A percentile compares a stretch with the other conserved stretches of the same genome.
These are phyloP conservation scores for Dryoscopus gambensis DNA, from an alignment of 2,113 vertebrate species.

Conservation along the genomic window DNA sequence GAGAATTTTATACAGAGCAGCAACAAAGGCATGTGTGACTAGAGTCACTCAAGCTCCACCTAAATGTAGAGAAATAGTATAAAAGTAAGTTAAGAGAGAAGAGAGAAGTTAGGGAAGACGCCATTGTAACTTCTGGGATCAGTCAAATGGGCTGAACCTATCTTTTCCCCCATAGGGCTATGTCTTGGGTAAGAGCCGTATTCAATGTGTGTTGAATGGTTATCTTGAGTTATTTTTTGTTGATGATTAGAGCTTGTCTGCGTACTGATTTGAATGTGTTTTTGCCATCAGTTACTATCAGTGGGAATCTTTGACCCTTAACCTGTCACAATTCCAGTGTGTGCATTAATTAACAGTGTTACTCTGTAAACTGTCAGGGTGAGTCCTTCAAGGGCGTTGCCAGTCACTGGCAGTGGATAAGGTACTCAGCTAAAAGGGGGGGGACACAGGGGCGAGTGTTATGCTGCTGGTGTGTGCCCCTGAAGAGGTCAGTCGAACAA, in stretches of 20 bases:
- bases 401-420: rapidly evolving
- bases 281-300: not conserved
- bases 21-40: not conserved
- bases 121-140: not conserved
- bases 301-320: not conserved
- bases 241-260: not conserved
- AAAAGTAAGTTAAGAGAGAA: not conserved
- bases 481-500: too few relatives aligned
- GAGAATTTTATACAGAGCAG: not conserved
- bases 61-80: not conserved
- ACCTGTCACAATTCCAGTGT: not conserved
- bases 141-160: not conserved
- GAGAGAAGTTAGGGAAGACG: not conserved
- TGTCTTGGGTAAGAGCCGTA: not conserved
- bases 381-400: not conserved
- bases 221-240: not conserved
- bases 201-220: not conserved
- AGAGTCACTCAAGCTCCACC: not conserved
- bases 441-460: not conserved
- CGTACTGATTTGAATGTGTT: not conserved
- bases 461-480: not conserved
- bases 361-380: too few relatives aligned
- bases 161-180: not conserved
- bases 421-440: not conserved
- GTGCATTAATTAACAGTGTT: not conserved